phyloP scores from a whole-genome alignment of 1,140 invertebrate species.

The Lepidurus packardi region DNA sequence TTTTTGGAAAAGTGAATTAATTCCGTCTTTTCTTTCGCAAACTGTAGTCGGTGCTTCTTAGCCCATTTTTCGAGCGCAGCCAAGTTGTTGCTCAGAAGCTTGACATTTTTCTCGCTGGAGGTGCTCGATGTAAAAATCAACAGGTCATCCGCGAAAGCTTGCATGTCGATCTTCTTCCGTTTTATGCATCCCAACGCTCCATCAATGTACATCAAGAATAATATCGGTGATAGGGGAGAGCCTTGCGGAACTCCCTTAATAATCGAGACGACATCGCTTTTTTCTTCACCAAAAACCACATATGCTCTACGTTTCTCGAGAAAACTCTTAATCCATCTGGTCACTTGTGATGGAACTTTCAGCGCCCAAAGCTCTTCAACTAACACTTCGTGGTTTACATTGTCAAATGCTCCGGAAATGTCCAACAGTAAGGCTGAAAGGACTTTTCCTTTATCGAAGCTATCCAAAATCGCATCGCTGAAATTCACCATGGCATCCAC shows the following conservation, averaged over 20 bases:
- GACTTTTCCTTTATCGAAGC: conserved; percentile 26
- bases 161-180: not conserved
- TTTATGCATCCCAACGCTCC: not conserved
- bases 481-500: not conserved
- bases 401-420: conserved; percentile 22
- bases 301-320: not conserved
- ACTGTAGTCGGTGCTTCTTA: not conserved
- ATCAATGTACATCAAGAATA: conserved; percentile 16
- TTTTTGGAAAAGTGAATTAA: conserved; percentile 25
- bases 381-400: not conserved
- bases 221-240: conserved; percentile 1
- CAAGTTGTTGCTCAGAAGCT: conserved; percentile 16
- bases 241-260: conserved; percentile 17
- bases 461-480: not conserved
- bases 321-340: not conserved
- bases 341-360: not conserved
- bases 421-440: conserved; percentile 18
- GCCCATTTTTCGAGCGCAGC: conserved; percentile 14
- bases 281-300: not conserved
- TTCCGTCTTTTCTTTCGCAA: conserved; percentile 24
- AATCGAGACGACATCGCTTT: not conserved
- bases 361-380: not conserved
- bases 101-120: conserved; percentile 1
- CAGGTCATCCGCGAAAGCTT: conserved; percentile 25
- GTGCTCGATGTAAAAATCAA: not conserved